Percentiles rank a stretch among this genome's conserved stretches.
Conservation (phyloP, 2,797 vertebrate species). For the Iguana delicatissima region DNA sequence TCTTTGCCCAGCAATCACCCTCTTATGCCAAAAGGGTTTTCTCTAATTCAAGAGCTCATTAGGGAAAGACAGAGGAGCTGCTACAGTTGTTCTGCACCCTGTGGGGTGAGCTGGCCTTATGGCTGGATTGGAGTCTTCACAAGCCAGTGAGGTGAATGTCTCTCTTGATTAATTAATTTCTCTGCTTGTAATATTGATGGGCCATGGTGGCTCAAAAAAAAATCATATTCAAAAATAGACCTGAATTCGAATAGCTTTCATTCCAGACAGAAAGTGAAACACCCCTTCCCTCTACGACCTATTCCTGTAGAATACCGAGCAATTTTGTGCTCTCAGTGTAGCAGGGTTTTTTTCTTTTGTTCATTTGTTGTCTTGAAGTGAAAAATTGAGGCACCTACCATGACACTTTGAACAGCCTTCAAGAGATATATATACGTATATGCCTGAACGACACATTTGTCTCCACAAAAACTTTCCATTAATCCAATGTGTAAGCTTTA, state of each 20-base stretch:
- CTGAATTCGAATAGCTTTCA: slow-evolving; percentile 10
- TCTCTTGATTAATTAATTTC: slow-evolving; percentile 48
- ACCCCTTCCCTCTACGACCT: background rate
- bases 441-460: background rate
- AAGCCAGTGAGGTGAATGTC: slow-evolving; percentile 54
- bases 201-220: background rate
- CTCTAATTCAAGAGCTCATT: slow-evolving; percentile 51
- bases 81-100: slow-evolving; percentile 33
- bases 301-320: background rate
- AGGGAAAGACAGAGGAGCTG: slow-evolving; percentile 57
- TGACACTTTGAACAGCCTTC: slow-evolving; percentile 8
- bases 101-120: slow-evolving; percentile 40
- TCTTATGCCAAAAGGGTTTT: slow-evolving; percentile 57
- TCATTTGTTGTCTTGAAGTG: slow-evolving; percentile 19
- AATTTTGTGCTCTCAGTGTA: slow-evolving; percentile 37
- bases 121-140: slow-evolving; percentile 53
- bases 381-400: background rate
- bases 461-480: slow-evolving; percentile 16
- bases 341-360: slow-evolving; percentile 15
- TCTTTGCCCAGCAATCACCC: slow-evolving; percentile 54
- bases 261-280: slow-evolving; percentile 25
- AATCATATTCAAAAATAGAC: slow-evolving; percentile 14
- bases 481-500: slow-evolving; percentile 22
- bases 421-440: background rate
- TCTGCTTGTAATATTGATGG: slow-evolving; percentile 47